Evolutionary conservation across 1,140 invertebrate species (phyloP).

Genomic region (Cheumatopsyche charites): DNA sequence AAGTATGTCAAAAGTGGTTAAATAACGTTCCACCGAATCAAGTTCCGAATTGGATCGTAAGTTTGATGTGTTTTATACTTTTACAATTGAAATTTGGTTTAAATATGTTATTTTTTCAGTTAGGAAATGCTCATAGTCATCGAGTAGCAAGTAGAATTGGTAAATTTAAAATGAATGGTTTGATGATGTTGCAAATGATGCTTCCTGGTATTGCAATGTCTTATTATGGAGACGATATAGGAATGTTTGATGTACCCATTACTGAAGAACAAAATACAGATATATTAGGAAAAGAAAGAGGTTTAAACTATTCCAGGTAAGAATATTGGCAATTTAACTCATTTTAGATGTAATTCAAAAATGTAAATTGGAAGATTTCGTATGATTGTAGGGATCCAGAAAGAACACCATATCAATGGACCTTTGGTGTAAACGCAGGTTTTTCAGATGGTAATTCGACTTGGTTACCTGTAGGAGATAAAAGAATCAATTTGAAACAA

Average conservation of each 20-base stretch:
- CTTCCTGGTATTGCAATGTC: conserved; percentile 73
- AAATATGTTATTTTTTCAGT: conserved; percentile 57
- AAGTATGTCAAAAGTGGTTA: conserved; percentile 63
- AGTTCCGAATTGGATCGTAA: conserved; percentile 67
- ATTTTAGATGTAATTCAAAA: no score
- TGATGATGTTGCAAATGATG: conserved; percentile 68
- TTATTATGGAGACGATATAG: conserved; percentile 80
- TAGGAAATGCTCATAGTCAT: conserved; percentile 78
- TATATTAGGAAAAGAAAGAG: no score
- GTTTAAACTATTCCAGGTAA: no score
- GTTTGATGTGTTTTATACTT: no score
- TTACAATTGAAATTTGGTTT: no score
- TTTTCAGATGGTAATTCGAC: conserved; percentile 64
- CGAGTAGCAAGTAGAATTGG: conserved; percentile 71
- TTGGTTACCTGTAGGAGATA: conserved; percentile 69
- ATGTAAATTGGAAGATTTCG: no score
- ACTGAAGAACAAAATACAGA: no score
- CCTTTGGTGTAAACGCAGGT: conserved; percentile 68
- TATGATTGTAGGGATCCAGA: conserved; percentile 73
- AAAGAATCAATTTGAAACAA: conserved; percentile 65
- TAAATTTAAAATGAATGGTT: conserved; percentile 65
- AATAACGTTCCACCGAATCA: conserved; percentile 60
- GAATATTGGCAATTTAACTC: no score
- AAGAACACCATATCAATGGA: conserved; percentile 82
- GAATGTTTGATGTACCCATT: conserved; percentile 69